Base-by-base conservation (phyloP, 2,888 invertebrate genomes). In the Homarus gammarus region DNA sequence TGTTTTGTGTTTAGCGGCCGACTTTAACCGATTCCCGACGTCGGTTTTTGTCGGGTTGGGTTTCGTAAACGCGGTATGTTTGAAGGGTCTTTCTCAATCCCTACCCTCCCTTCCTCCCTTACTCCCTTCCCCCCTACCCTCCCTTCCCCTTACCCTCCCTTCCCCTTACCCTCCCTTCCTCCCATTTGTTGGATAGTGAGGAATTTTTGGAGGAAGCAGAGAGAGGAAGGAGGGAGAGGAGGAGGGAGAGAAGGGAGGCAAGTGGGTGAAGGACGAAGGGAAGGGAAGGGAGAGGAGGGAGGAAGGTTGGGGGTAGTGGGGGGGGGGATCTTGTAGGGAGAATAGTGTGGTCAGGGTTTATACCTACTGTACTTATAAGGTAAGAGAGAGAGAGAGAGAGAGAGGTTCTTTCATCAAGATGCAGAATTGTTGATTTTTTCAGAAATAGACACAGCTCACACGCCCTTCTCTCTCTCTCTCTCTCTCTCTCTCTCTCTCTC, bases 1-100 rank as follows among this genome's bases (percentile, higher is more conserved):
- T 82, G 81, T 81, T 31, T 68, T 61, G 61, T 82, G 68, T 82
- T 82, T 82, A 44, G 81, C 44, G 38, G 68, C 15, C 22, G 40
- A 81, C 56, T 36, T 31, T 44, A 40, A 31, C 44, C 77, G 49
- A 49, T 49, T 31, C 77, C 27, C 49, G 77, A 12, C 15, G 33
- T 31, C 22, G 78, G 0, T 38, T 61, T 61, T 36, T 56, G 38
- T 64, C 36, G 56, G 44, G 77, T 44, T 31, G n/a, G 49, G 0
- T 27, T 36, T 18, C 61, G 31, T 38, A 56, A 36, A 40, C 36
- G 64, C 38, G 64, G 38, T 8, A 8, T 38, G 49, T 77, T 77
- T 31, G 27, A 31, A 22, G 40, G 49, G 6, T 5, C 33, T 3
- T n/a, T 6, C 31, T 72, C n/a, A n/a, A n/a, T n/a, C n/a, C n/a